Evolutionary conservation across 2,113 vertebrate genomes (phyloP).

Genomic region (Lycaon pictus): DNA sequence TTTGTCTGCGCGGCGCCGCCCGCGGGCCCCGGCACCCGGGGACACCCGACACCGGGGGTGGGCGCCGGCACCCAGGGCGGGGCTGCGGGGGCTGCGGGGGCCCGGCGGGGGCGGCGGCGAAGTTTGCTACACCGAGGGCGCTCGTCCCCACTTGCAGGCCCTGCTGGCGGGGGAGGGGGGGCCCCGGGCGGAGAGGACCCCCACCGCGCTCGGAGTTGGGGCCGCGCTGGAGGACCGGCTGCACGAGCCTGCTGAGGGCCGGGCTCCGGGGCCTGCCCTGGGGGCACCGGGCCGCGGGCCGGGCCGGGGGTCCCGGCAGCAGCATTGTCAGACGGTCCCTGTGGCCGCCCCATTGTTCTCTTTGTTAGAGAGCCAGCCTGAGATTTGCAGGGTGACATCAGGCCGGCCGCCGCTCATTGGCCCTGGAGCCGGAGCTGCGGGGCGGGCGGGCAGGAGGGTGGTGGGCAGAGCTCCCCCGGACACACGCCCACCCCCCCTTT

Average conservation of each 20-base stretch:
- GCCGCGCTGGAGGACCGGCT: too few species aligned
- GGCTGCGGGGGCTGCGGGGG: neutral
- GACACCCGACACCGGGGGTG: neutral
- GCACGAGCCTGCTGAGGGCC: neutral
- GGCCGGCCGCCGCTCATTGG: conserved; percentile 92
- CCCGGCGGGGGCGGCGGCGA: neutral
- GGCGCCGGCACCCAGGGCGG: neutral
- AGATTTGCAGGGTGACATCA: conserved; percentile 96
- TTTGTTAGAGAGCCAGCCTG: conserved; percentile 98
- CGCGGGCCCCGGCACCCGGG: too few species aligned
- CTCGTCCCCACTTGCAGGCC: neutral
- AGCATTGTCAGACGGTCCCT: conserved; percentile 57
- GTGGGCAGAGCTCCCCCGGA: conserved; percentile 69
- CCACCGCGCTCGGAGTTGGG: neutral
- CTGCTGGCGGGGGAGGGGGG: neutral
- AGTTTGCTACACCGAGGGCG: neutral
- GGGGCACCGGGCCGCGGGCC: neutral
- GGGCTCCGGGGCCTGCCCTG: neutral
- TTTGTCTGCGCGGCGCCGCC: conserved; percentile 38
- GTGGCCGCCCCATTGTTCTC: conserved; percentile 93
- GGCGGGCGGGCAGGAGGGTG: conserved; percentile 60
- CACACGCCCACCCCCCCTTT: conserved; percentile 81
- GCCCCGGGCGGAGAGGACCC: too few species aligned
- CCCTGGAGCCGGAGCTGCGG: conserved; percentile 80
- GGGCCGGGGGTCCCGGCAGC: conserved; percentile 1